Evolutionary conservation across 2,888 invertebrate genomes (phyloP), one percentile per base, ranked within the genome.

Genomic region (Lasiommata megera): DNA sequence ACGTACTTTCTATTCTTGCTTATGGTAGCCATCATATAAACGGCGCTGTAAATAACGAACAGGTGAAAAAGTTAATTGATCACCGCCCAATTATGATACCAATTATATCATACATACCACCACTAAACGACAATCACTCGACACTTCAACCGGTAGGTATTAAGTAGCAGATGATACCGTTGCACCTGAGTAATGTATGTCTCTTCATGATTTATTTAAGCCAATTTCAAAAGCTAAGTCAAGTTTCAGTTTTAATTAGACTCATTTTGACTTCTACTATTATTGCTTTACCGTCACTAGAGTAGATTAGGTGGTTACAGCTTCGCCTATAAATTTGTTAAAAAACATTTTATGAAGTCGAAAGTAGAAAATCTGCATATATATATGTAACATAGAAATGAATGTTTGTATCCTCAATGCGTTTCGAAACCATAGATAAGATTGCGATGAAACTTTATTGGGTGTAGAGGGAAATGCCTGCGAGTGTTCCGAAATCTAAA

Each of bases 21-120:
- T 16, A 31, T 16, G 16, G 28, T 17, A n/a, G 23, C 23, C 16
- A 1, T 31, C 29, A 1, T 46, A 16, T 16, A 46, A 46, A 16
- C 16, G 28, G 14, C 16, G 31, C 29, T 14, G 46, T 31, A 31
- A 46, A 28, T 11, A 16, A 31, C 9, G 12, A 31, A 16, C 46
- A 46, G 46, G 46, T 46, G 46, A 29, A 46, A 16, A 12, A 2
- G 14, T 12, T 31, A 46, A 46, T 46, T 46, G 46, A 46, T 46
- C 14, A 18, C 16, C 28, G 23, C 23, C 23, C 43, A 23, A 8
- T 43, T 28, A 43, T 43, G 12, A 11, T 11, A 34, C 11, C 34
- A 34, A 9, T 46, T 46, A 37, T 11, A n/a, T n/a, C 23, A 23
- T 43, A 6, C 1, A 43, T 43, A 23, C 23, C 23, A 28, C 31